phyloP scores from a whole-genome alignment of 2,888 invertebrate genomes.

The Falcaria lacertinaria region DNA sequence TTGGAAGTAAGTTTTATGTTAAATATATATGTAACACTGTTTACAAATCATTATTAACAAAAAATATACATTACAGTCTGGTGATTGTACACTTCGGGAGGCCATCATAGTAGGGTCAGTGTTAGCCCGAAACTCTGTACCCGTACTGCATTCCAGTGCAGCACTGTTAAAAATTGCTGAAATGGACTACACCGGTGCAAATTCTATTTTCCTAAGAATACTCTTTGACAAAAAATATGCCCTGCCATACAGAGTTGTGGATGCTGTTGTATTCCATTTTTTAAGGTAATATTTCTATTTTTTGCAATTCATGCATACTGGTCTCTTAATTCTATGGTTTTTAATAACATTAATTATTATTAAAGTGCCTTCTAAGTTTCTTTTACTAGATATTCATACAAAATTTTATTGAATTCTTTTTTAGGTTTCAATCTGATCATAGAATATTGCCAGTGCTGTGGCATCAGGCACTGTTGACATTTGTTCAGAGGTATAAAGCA shows the following conservation, averaged over 20 bases:
- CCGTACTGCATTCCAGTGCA: constrained; percentile 96
- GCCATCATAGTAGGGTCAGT: constrained; percentile 97
- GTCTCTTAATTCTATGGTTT: background rate
- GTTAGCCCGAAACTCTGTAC: constrained; percentile 93
- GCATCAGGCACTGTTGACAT: constrained; percentile 97
- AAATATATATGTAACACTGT: background rate
- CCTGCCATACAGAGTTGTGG: constrained; percentile 95
- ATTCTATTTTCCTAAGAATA: constrained; percentile 95
- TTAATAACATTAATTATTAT: too few relatives aligned
- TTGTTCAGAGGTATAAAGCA: constrained; percentile 96
- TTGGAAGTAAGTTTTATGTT: constrained; percentile 73
- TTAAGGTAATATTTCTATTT: constrained; percentile 81
- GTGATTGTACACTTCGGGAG: constrained; percentile 96
- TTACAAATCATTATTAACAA: background rate
- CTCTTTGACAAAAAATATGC: constrained; percentile 99
- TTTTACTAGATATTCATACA: too few relatives aligned
- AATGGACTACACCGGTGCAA: constrained; percentile 98
- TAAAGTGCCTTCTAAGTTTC: too few relatives aligned
- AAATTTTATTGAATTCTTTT: constrained; percentile 6
- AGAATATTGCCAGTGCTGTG: constrained; percentile 95
- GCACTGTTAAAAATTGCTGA: constrained; percentile 97
- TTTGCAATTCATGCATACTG: background rate
- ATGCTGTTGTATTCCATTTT: constrained; percentile 97
- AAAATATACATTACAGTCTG: constrained; percentile 79
- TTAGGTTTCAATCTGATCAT: constrained; percentile 89